Evolutionary conservation across 1,140 invertebrate genomes (phyloP).

Genomic region (Drosophila azteca): DNA sequence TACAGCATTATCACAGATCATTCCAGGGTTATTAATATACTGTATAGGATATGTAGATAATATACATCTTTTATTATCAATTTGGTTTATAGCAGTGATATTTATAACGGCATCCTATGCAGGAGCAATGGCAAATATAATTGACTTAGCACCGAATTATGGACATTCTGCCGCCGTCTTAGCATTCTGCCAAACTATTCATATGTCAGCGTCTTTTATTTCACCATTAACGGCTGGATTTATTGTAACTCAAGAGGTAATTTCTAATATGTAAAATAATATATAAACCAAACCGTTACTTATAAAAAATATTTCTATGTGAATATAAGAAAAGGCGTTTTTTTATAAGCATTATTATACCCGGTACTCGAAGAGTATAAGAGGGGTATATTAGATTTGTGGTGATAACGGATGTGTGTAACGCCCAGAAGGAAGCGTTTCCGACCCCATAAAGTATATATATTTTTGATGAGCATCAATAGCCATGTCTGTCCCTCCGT

Average conservation of each 20-base stretch:
- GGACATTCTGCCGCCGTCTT: slow-evolving; percentile 87
- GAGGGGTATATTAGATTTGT: too few relatives aligned
- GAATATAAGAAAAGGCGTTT: too few relatives aligned
- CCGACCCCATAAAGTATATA: too few relatives aligned
- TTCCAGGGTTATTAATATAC: slow-evolving; percentile 88
- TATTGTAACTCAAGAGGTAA: slow-evolving; percentile 84
- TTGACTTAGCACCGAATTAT: slow-evolving; percentile 90
- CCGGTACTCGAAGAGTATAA: too few relatives aligned
- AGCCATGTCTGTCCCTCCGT: too few relatives aligned
- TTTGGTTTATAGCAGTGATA: slow-evolving; percentile 89
- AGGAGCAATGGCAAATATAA: slow-evolving; percentile 90
- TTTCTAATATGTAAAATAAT: slow-evolving; percentile 11
- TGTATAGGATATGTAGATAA: slow-evolving; percentile 88
- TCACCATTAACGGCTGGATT: slow-evolving; percentile 87
- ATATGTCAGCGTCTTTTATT: slow-evolving; percentile 90
- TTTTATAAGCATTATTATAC: too few relatives aligned
- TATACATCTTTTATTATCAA: slow-evolving; percentile 85
- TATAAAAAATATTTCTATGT: too few relatives aligned
- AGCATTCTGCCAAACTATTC: slow-evolving; percentile 90
- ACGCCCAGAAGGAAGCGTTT: too few relatives aligned
- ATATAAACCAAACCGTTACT: too few relatives aligned
- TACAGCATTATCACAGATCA: slow-evolving; percentile 88
- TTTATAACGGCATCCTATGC: slow-evolving; percentile 89
- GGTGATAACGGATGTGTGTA: too few relatives aligned
- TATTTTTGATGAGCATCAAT: too few relatives aligned